These are phyloP conservation scores for Agelas oroides DNA, from an alignment of 37 sponge, comb jelly and placozoan genomes.

Conservation along the genomic window DNA sequence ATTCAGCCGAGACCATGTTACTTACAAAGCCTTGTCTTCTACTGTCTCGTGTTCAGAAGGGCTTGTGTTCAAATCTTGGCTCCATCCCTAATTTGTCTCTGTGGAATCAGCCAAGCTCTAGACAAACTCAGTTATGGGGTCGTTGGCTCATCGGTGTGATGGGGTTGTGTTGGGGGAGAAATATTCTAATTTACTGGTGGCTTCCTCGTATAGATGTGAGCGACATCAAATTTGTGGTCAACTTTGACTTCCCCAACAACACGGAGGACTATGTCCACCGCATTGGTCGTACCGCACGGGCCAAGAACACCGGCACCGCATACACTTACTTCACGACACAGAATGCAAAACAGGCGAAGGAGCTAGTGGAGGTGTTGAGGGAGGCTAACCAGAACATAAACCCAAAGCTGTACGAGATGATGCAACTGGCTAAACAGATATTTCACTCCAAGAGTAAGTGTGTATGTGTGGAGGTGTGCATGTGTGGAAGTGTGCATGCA, in stretches of 20 bases:
- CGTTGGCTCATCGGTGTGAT: no score
- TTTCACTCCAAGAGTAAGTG: constrained; percentile 31
- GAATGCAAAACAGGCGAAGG: constrained; percentile 80
- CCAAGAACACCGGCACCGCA: constrained; percentile 90
- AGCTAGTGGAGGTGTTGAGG: constrained; percentile 88
- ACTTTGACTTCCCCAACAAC: constrained; percentile 95
- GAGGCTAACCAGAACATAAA: constrained; percentile 85
- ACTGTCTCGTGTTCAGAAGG: no score
- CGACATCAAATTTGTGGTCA: constrained; percentile 95
- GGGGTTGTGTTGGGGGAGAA: no score
- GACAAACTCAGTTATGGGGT: no score
- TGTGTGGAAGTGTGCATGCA: no score
- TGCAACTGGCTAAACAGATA: constrained; percentile 65
- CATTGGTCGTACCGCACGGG: constrained; percentile 97
- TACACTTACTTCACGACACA: constrained; percentile 92
- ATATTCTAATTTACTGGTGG: no score
- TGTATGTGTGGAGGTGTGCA: no score
- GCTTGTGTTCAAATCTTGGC: no score
- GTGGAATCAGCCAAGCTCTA: no score
- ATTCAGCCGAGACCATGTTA: no score
- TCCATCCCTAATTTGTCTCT: no score
- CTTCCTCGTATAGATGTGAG: constrained; percentile 93
- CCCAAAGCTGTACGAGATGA: constrained; percentile 81
- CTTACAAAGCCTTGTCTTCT: no score
- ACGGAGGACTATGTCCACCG: constrained; percentile 99